Percentiles rank a stretch among this genome's conserved stretches.
Conservation (phyloP, 1,140 invertebrate genomes). For the Lerema accius region DNA sequence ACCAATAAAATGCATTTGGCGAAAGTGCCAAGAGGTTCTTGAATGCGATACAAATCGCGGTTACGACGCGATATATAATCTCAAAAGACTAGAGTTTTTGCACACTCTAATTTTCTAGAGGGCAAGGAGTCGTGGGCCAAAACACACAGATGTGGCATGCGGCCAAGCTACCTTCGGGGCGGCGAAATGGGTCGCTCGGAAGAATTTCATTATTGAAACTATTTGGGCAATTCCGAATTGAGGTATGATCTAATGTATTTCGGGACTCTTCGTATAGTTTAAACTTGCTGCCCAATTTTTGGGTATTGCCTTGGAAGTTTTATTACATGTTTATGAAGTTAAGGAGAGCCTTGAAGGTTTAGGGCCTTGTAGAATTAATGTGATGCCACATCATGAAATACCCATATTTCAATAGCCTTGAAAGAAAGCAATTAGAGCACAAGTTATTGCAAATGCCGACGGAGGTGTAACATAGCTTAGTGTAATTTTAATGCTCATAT, state of each 20-base stretch:
- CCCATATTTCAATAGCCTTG: no score
- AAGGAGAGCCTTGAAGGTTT: no score
- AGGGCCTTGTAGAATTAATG: no score
- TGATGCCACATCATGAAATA: no score
- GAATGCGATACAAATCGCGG: conserved; percentile 37
- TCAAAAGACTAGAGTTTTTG: conserved; percentile 48
- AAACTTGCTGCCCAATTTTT: not conserved
- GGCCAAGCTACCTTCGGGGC: conserved; percentile 51
- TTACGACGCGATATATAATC: conserved; percentile 43
- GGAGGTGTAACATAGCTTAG: no score
- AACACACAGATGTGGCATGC: conserved; percentile 53
- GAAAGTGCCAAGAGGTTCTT: conserved; percentile 25
- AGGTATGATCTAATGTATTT: conserved; percentile 1
- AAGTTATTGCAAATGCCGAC: no score
- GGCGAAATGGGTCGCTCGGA: conserved; percentile 45
- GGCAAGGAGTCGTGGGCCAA: conserved; percentile 41
- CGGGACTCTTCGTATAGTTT: not conserved
- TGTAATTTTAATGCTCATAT: no score
- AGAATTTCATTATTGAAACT: conserved; percentile 70
- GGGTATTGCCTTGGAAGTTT: not conserved
- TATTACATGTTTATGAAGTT: no score
- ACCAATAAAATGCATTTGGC: conserved; percentile 25
- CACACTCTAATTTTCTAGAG: conserved; percentile 52
- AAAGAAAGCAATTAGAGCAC: no score
- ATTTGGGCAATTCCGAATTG: conserved; percentile 37